Evolutionary conservation across 2,888 invertebrate species (phyloP).

Genomic region (Tachina fera): DNA sequence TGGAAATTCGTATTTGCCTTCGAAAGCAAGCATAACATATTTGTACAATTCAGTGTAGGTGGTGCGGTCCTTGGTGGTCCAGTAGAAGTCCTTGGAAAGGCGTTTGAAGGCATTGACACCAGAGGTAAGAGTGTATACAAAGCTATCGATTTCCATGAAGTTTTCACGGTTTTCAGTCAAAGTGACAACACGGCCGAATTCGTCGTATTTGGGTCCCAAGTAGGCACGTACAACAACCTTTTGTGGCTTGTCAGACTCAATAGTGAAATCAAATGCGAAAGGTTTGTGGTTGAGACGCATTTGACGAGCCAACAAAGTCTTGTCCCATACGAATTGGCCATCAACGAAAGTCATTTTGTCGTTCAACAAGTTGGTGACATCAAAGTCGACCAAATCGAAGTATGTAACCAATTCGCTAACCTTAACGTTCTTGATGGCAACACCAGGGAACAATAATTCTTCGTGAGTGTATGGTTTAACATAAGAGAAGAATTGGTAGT

Average conservation of each 20-base stretch:
- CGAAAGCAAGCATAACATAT: slow-evolving; percentile 85
- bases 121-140: slow-evolving; percentile 85
- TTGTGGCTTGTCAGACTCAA: slow-evolving; percentile 85
- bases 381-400: slow-evolving; percentile 87
- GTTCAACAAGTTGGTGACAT: slow-evolving; percentile 86
- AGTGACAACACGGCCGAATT: slow-evolving; percentile 84
- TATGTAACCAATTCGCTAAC: slow-evolving; percentile 89
- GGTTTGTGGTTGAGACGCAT: slow-evolving; percentile 87
- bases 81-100: slow-evolving; percentile 87
- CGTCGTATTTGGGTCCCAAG: slow-evolving; percentile 88
- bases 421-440: slow-evolving; percentile 86
- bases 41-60: slow-evolving; percentile 87
- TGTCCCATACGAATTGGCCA: slow-evolving; percentile 78
- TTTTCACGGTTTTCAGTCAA: slow-evolving; percentile 85
- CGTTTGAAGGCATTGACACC: slow-evolving; percentile 88
- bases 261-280: slow-evolving; percentile 85
- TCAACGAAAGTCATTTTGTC: slow-evolving; percentile 84
- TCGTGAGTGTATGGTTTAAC: slow-evolving; percentile 86
- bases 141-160: slow-evolving; percentile 87
- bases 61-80: slow-evolving; percentile 86
- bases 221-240: slow-evolving; percentile 87
- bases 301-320: slow-evolving; percentile 85
- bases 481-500: slow-evolving; percentile 85
- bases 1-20: slow-evolving; percentile 84
- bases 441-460: slow-evolving; percentile 86